Base-by-base conservation (phyloP, 1,140 invertebrate genomes). In the Zaprionus vittiger region DNA sequence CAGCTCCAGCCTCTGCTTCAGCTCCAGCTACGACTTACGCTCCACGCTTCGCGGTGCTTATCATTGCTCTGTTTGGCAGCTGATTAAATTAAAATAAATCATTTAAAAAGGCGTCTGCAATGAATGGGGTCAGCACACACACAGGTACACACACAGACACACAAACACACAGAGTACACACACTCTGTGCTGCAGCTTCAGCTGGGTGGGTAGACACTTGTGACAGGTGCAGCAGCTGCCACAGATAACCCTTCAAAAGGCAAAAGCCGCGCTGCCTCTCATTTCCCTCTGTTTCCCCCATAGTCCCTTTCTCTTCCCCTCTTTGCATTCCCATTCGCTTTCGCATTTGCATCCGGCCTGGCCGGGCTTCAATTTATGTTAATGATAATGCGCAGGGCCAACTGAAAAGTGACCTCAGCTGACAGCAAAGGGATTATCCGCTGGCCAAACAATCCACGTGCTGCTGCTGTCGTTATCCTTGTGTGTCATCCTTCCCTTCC, bases 1-100 rank as follows among this genome's bases (percentile, higher is more conserved):
- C 12, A 34, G 65, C 64, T 28, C 24, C 28, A 4, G 52, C 31
- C 44, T 12, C 34, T 20, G 34, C 49, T 62, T 14, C 31, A 22
- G 54, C 38, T 44, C 2, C 31, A 26, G 24, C 28, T 59, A 6
- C 41, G 54, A 14, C 63, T 66, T 6, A 4, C 64, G 34, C 63
- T 52, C 41, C 41, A 47, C 59, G 41, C 55, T 85, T 78, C 70
- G 68, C 66, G 80, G 74, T 89, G 71, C 84, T 83, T 89, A 89
- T 76, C 73, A 83, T 75, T 89, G 84, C 83, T 87, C 81, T 89
- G 83, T 83, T 81, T 89, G 78, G 83, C 83, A 87, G 83, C 78
- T 87, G 83, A 89, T 87, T 87, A 87, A 87, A 87, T 83, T 83
- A 81, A 87, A 83, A 89, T 81, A 87, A 89, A 84, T 87, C 81